Conservation (phyloP, 2,113 vertebrate species). For the Ceyx melanurus region DNA sequence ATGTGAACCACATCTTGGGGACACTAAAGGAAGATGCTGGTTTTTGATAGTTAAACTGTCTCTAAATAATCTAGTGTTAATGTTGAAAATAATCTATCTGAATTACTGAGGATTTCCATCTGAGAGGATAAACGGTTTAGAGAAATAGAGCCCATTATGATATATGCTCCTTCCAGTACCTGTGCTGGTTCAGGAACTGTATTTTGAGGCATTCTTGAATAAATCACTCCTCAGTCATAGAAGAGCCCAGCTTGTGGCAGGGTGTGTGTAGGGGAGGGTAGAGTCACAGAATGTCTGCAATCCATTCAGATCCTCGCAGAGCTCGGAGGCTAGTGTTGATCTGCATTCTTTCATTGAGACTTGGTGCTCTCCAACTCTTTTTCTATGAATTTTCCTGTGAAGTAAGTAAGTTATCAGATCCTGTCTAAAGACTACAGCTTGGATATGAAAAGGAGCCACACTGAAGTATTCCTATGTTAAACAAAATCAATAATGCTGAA, state of each 20-base stretch:
- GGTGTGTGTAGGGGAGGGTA: neutral
- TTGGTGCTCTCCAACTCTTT: neutral
- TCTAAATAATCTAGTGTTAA: neutral
- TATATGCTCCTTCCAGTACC: neutral
- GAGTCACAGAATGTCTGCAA: neutral
- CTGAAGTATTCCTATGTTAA: neutral
- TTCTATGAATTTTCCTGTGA: neutral
- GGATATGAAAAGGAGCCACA: neutral
- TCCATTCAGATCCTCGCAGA: neutral
- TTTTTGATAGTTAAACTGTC: neutral
- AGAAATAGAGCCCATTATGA: neutral
- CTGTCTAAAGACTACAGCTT: neutral
- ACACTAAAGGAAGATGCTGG: neutral
- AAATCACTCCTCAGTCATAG: neutral
- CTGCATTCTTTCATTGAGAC: neutral
- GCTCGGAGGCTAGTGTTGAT: neutral
- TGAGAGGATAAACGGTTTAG: neutral
- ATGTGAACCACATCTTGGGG: neutral
- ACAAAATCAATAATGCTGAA: conserved; percentile 3
- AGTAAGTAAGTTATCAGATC: neutral
- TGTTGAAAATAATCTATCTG: neutral
- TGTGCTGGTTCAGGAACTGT: neutral
- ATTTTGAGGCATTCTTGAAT: neutral
- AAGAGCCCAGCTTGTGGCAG: neutral
- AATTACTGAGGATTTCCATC: neutral